Evolutionary conservation across 2,888 invertebrate species (phyloP), one percentile per base, ranked within the genome.

Genomic region (Nycteola revayana): DNA sequence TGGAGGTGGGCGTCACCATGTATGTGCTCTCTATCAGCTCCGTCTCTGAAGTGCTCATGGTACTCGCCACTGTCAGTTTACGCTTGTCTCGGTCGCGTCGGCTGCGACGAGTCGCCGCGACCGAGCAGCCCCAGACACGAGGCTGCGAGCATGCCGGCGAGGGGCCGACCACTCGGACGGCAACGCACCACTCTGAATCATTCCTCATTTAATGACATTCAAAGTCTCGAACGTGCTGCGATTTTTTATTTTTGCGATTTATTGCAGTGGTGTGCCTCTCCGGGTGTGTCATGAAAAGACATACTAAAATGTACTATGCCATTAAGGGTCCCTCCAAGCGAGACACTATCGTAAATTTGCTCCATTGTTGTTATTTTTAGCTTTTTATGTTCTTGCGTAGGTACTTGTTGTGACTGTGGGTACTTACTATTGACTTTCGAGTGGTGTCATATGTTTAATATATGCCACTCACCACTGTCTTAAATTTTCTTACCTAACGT

Each of bases 31-130:
- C 96, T 92, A 98, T 98, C 94, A 96, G 96, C 92, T 96, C 97
- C 90, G 96, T 98, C 90, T 97, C 97, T 90, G 98, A 98, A 94
- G 97, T 97, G 90, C 94, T 96, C 93, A 98, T 97, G 97, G 97
- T 97, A 95, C 84, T 84, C 85, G 81, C 71, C 75, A 67, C 66
- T 73, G 69, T 76, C 90, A 90, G 85, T 83, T 75, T 69, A 69
- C 74, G 76, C 78, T 78, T 78, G 76, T 63, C 77, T 77, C 77
- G 79, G 76, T 75, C 76, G 72, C 70, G 61, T 48, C 64, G 69
- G 71, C 56, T 52, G 66, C 55, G 49, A 54, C 58, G 67, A 71
- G 76, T 70, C 73, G 73, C 68, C 56, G 71, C 79, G 82, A 79
- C 81, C 85, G 84, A 86, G 83, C 86, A 84, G 85, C 86, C 86